These are phyloP conservation scores for Sula dactylatra DNA, from an alignment of 2,113 vertebrate genomes.

Conservation along the genomic window DNA sequence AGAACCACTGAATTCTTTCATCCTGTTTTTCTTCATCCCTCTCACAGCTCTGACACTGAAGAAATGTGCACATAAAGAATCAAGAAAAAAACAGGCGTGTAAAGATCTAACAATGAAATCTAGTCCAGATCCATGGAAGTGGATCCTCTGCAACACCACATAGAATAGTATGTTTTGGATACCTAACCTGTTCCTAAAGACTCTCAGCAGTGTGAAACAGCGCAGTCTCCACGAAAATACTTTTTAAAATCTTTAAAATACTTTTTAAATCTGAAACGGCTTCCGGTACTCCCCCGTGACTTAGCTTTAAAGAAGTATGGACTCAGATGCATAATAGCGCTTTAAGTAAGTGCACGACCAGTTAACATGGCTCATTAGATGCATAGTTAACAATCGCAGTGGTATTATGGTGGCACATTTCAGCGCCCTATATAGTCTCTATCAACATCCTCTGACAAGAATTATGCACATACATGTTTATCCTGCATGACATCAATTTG, in stretches of 20 bases:
- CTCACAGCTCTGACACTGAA: neutral
- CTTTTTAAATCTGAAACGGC: neutral
- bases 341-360: neutral
- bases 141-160: neutral
- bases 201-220: neutral
- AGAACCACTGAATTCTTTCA: neutral
- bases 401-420: neutral
- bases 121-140: neutral
- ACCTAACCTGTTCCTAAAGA: neutral
- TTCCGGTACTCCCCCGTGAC: neutral
- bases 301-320: neutral
- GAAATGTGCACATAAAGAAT: neutral
- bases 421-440: neutral
- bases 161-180: neutral
- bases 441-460: neutral
- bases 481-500: neutral
- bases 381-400: neutral
- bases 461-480: neutral
- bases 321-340: neutral
- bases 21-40: neutral
- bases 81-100: neutral
- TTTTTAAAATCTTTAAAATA: neutral
- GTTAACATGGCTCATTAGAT: neutral
- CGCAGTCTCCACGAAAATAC: neutral
- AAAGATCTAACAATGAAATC: neutral